phyloP scores from a whole-genome alignment of 2,797 vertebrate genomes.

The Apodemus agrarius region DNA sequence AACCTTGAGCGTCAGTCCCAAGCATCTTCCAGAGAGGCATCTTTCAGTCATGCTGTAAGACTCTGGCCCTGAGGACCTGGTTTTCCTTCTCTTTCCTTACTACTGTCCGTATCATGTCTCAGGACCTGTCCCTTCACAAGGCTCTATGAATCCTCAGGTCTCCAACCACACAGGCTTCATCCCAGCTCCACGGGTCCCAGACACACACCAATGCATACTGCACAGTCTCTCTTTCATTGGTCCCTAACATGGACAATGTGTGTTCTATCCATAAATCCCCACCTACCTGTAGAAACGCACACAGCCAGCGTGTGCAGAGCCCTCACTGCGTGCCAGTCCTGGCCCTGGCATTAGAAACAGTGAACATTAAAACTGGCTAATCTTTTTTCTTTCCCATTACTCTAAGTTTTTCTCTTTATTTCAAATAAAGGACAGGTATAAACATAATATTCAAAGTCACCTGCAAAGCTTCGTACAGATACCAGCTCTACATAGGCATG shows the following conservation, averaged over 20 bases:
- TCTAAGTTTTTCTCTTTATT: background rate
- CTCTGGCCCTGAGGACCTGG: background rate
- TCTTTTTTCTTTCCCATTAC: background rate
- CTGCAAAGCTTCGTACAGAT: background rate
- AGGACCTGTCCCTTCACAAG: background rate
- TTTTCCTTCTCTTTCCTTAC: background rate
- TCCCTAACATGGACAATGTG: background rate
- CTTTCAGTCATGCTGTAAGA: background rate
- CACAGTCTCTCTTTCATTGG: background rate
- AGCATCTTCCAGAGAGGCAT: background rate
- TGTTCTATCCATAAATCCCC: background rate
- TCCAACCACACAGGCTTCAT: background rate
- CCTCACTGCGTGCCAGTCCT: background rate
- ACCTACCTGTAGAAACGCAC: background rate
- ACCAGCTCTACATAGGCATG: too few species aligned
- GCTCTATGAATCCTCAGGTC: background rate
- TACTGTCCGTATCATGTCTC: rapidly evolving
- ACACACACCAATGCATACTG: background rate
- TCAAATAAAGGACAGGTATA: background rate
- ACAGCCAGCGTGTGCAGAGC: background rate
- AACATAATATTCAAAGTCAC: background rate
- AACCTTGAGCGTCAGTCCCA: background rate
- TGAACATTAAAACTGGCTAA: background rate
- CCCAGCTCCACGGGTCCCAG: background rate
- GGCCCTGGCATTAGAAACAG: background rate